Base-by-base conservation (phyloP, 2,113 vertebrate species). In the Felis chaus region DNA sequence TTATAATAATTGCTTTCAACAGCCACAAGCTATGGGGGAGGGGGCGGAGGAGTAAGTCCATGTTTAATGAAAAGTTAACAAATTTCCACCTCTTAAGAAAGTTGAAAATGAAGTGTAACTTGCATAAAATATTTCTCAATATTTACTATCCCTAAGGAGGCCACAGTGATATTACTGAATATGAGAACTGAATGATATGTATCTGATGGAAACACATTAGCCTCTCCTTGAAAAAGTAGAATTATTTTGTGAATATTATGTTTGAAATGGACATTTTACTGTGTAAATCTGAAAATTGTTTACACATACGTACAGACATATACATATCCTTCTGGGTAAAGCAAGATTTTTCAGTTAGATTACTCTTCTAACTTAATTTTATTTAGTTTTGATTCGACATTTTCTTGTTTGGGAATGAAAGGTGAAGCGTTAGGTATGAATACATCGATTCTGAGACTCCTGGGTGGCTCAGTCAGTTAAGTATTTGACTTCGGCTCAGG, bases 21-120 rank as follows among this genome's bases (percentile, higher is more conserved):
- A 92, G 13, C 21, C 82, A n/a, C 50, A 33, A 57, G 3, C 31
- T 57, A 87, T 53, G 76, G n/a, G 33, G 13, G 1, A 18, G 11
- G 27, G 1, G 11, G 19, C 0, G 4, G 23, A 1, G 21, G 11
- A 57, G 3, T 50, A 63, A 69, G 50, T 25, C n/a, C 1, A 21
- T 7, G 3, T 66, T 76, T 78, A 94, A 74, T 61, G n/a, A 73
- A 95, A 80, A 89, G 15, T 27, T 39, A 68, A 66, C 53, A 5
- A 66, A 53, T 94, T 85, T 89, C 8, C 14, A 61, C 23, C 82
- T 66, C 16, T 39, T 41, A 50, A 41, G 57, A 69, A 80, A 71
- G n/a, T 39, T 89, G 18, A 89, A 96, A 81, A 65, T 63, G 18
- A 74, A 69, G 11, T 21, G 0, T 39, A 41, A 65, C 0, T 57